A percentile compares a stretch with the other conserved stretches of the same genome.
Conservation (phyloP, 2,797 vertebrate species). For the Dromococcyx pavoninus region DNA sequence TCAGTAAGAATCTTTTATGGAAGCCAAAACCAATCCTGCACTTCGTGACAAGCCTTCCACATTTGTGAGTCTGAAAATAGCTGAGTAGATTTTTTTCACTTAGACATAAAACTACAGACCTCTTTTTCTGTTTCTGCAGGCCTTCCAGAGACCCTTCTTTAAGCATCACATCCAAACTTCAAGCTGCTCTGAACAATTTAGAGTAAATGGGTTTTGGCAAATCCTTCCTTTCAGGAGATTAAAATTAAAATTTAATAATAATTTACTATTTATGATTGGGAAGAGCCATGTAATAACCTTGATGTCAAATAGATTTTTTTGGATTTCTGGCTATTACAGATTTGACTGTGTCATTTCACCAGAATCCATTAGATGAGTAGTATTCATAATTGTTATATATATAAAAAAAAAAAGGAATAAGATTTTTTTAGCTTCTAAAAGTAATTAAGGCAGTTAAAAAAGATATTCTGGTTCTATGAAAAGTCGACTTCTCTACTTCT, state of each 20-base stretch:
- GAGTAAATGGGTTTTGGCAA: neutral
- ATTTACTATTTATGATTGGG: neutral
- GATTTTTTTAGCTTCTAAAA: neutral
- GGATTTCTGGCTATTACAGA: neutral
- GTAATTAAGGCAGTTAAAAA: neutral
- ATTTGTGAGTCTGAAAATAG: neutral
- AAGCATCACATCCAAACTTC: neutral
- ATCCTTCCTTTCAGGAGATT: neutral
- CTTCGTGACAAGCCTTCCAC: neutral
- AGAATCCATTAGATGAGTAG: neutral
- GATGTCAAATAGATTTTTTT: neutral
- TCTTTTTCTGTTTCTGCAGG: neutral
- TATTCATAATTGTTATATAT: neutral
- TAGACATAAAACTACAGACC: neutral
- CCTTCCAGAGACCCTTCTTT: neutral
- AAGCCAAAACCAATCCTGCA: neutral
- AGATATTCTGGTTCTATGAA: neutral
- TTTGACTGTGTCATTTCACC: neutral
- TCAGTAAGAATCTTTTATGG: neutral
- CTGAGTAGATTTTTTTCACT: neutral
- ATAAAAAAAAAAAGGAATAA: neutral
- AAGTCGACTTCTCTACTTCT: neutral
- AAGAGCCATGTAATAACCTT: neutral
- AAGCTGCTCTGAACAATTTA: neutral
- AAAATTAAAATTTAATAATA: neutral